phyloP scores from a whole-genome alignment of 2,888 invertebrate genomes.

The Xanthia togata region DNA sequence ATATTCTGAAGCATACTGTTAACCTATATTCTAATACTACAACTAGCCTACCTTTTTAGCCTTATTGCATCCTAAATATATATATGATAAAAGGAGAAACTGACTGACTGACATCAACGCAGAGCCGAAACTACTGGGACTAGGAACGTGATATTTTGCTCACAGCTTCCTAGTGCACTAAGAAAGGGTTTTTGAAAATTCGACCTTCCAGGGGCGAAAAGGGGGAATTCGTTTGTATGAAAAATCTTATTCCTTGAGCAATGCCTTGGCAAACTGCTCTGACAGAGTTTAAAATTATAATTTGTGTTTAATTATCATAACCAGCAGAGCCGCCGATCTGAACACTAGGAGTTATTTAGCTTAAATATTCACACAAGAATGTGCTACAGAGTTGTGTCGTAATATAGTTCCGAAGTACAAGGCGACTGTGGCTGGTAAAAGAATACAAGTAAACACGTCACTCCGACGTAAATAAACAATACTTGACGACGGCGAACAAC shows the following conservation, averaged over 20 bases:
- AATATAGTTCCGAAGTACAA: slow-evolving; percentile 15
- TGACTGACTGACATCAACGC: too few species aligned
- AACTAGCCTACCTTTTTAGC: slow-evolving; percentile 6
- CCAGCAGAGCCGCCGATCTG: slow-evolving; percentile 14
- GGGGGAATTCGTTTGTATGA: too few species aligned
- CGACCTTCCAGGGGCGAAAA: too few species aligned
- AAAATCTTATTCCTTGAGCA: too few species aligned
- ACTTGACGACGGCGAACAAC: slow-evolving; percentile 40
- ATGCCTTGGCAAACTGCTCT: slow-evolving; percentile 47
- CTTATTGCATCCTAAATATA: background rate
- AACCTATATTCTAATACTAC: background rate
- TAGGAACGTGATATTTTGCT: too few species aligned
- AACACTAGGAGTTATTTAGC: slow-evolving; percentile 27
- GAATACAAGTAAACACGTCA: slow-evolving; percentile 47
- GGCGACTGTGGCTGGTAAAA: slow-evolving; percentile 35
- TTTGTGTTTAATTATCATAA: slow-evolving; percentile 53
- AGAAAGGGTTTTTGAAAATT: too few species aligned
- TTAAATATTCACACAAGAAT: slow-evolving; percentile 45
- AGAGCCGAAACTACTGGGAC: too few species aligned
- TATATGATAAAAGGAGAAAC: too few species aligned
- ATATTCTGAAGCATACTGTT: slow-evolving; percentile 7
- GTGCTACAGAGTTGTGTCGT: slow-evolving; percentile 17
- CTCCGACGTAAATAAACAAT: slow-evolving; percentile 56
- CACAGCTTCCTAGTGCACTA: too few species aligned
- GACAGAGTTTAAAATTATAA: slow-evolving; percentile 33